Evolutionary conservation across 92 coral and sea anemone genomes (phyloP), one percentile per base, ranked within the genome.

Genomic region (Actinostola sp.): DNA sequence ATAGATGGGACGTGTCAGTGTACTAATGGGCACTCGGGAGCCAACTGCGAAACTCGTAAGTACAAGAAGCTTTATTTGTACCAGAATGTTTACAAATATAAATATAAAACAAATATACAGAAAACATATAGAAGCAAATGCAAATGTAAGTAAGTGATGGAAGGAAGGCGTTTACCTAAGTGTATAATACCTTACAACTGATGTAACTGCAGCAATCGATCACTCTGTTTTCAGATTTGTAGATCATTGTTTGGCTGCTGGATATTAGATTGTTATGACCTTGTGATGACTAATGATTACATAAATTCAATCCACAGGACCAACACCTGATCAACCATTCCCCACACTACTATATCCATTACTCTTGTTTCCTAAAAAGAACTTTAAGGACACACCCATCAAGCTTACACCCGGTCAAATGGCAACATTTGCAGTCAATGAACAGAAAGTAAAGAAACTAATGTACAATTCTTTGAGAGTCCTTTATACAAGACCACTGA

Each of bases 1-100:
- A 63, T 61, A 16, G 91, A 86, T 72, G 84, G 86, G 16, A 75
- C 79, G 0, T 95, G 99, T 46, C 99, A 95, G 81, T 95, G 99
- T 36, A 70, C 89, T 2, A 82, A 86, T 71, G 97, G 99, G 27
- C 87, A 95, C 73, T 88, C 97, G 1, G 99, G 99, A 51, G 77
- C 79, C 26, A 39, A 80, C 6, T 95, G 99, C 84, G 73, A 84
- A 70, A 78, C 62, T 50, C 75, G 99, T 95, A 83, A 73, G 98
- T 86, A 32, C 19, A 14, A 48, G 24, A 48, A 48, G 2, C 5
- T 48, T 14, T n/a, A n/a, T n/a, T n/a, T n/a, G n/a, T n/a, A n/a
- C n/a, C n/a, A n/a, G n/a, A n/a, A n/a, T n/a, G n/a, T n/a, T n/a
- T n/a, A n/a, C n/a, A n/a, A n/a, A n/a, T n/a, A n/a, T n/a, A n/a